phyloP scores from a whole-genome alignment of 1,140 invertebrate species.

The Drosophila lowei region DNA sequence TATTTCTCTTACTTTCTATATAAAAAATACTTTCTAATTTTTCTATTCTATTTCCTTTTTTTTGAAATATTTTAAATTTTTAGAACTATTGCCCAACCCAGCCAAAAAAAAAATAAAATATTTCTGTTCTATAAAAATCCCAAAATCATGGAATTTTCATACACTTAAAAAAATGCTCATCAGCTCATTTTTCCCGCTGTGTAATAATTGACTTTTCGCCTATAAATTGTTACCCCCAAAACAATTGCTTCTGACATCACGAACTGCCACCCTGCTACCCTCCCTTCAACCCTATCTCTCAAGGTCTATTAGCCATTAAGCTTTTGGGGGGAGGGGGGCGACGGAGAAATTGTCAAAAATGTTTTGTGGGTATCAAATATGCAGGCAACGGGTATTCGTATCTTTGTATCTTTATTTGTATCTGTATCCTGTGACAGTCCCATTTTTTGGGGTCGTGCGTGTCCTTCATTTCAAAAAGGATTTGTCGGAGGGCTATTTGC shows the following conservation, averaged over 20 bases:
- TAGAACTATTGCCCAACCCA: too few relatives aligned
- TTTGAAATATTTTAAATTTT: too few relatives aligned
- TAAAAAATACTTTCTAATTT: too few relatives aligned
- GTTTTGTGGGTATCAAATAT: slow-evolving; percentile 68
- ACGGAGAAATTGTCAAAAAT: slow-evolving; percentile 61
- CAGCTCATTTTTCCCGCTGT: not conserved
- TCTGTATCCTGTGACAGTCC: slow-evolving; percentile 7
- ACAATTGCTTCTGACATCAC: slow-evolving; percentile 58
- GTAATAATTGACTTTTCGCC: slow-evolving; percentile 70
- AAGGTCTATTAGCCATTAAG: slow-evolving; percentile 51
- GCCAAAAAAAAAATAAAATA: too few relatives aligned
- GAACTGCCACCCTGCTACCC: not conserved
- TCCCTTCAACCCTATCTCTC: not conserved
- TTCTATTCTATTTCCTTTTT: too few relatives aligned
- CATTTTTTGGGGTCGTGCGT: slow-evolving; percentile 53
- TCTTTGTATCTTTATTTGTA: slow-evolving; percentile 29
- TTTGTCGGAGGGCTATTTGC: slow-evolving; percentile 54
- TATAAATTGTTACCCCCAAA: slow-evolving; percentile 45
- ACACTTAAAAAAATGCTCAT: too few relatives aligned
- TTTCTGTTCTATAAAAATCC: too few relatives aligned
- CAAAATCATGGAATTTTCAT: too few relatives aligned
- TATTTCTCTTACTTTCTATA: too few relatives aligned
- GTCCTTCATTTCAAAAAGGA: slow-evolving; percentile 48
- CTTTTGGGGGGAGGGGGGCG: slow-evolving; percentile 11
- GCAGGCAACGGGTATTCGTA: slow-evolving; percentile 55